Conservation (phyloP, 2,113 vertebrate genomes). For the Sinocyclocheilus anshuiensis region DNA sequence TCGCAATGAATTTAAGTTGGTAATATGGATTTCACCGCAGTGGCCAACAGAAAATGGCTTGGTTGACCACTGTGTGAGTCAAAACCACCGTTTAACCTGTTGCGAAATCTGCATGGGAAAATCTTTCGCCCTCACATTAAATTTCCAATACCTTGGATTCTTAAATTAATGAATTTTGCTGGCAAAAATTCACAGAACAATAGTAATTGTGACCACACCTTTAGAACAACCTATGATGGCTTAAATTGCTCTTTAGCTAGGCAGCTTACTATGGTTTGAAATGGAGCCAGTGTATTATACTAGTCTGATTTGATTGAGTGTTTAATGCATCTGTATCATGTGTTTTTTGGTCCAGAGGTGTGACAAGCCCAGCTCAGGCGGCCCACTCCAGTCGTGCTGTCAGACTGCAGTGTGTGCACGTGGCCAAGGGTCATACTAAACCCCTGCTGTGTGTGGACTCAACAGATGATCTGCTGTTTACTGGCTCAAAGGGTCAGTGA, state of each 20-base stretch:
- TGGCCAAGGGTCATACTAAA: conserved; percentile 94
- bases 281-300: not conserved
- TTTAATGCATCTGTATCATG: not conserved
- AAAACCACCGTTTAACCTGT: too few relatives aligned
- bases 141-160: not conserved
- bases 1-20: not conserved
- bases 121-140: not conserved
- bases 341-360: conserved; percentile 75
- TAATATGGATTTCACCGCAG: not conserved
- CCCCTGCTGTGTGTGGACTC: conserved; percentile 92
- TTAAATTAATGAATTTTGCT: not conserved
- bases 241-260: not conserved
- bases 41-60: not conserved
- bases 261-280: not conserved
- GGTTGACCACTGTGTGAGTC: not conserved
- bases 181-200: not conserved
- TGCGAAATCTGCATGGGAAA: not conserved
- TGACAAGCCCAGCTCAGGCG: conserved; percentile 85
- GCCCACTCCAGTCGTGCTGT: conserved; percentile 72
- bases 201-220: too few relatives aligned
- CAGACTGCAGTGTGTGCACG: conserved; percentile 83
- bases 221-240: not conserved
- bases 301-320: not conserved
- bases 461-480: conserved; percentile 96
- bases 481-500: conserved; percentile 91